Percentiles rank a stretch among this genome's conserved stretches.
phyloP scores from a whole-genome alignment of 2,888 invertebrate genomes.

The Trichogramma evanescens region DNA sequence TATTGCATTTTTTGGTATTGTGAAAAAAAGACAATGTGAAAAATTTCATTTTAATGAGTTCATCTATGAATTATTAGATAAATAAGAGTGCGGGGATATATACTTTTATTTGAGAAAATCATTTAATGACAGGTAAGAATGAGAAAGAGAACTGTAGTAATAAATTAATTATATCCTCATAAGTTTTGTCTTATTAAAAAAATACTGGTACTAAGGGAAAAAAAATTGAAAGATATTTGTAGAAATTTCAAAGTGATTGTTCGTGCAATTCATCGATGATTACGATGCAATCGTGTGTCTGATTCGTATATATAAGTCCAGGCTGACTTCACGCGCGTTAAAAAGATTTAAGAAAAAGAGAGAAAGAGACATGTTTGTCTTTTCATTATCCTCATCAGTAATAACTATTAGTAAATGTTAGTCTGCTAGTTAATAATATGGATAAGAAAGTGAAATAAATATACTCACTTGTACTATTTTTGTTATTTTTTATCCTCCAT shows the following conservation, averaged over 20 bases:
- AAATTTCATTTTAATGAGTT: too few relatives aligned
- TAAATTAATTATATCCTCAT: too few relatives aligned
- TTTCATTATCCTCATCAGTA: constrained; percentile 20
- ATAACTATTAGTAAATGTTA: constrained; percentile 35
- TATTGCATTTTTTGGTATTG: too few relatives aligned
- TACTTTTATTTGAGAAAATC: too few relatives aligned
- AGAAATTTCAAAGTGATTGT: constrained; percentile 5
- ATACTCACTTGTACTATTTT: constrained; percentile 15
- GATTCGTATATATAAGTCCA: constrained; percentile 5
- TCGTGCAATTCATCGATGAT: constrained; percentile 24
- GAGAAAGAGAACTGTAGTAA: too few relatives aligned
- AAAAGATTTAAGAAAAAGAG: constrained; percentile 3
- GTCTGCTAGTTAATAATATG: constrained; percentile 37
- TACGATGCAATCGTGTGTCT: not conserved
- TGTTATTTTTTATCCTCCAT: constrained; percentile 8
- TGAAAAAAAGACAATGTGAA: too few relatives aligned
- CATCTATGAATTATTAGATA: too few relatives aligned
- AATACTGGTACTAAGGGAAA: too few relatives aligned
- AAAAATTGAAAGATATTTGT: too few relatives aligned
- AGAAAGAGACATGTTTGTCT: constrained; percentile 21
- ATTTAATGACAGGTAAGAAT: too few relatives aligned
- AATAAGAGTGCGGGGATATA: too few relatives aligned
- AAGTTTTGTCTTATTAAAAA: too few relatives aligned
- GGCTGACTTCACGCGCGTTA: constrained; percentile 20
- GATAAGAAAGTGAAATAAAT: constrained; percentile 39